Conservation (phyloP, 1,140 invertebrate species). For the Vanessa atalanta region DNA sequence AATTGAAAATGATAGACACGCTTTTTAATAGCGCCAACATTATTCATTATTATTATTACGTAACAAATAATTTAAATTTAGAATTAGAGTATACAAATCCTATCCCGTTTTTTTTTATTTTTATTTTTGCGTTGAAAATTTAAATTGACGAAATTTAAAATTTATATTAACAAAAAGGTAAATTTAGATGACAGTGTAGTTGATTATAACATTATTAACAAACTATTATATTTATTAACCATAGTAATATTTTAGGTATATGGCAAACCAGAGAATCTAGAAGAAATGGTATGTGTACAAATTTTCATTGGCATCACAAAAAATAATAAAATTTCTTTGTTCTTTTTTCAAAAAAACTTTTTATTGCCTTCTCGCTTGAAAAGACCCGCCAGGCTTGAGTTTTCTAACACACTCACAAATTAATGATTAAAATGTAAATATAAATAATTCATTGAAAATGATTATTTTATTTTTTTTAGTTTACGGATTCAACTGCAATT, state of each 20-base stretch:
- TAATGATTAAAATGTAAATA: not conserved
- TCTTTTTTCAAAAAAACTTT: not conserved
- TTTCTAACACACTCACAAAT: conserved; percentile 4
- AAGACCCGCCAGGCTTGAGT: not conserved
- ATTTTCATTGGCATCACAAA: conserved; percentile 1
- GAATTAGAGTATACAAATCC: too few relatives aligned
- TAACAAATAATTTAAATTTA: too few relatives aligned
- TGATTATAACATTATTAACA: not conserved
- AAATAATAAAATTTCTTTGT: not conserved
- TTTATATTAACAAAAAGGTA: not conserved
- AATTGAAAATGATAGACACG: too few relatives aligned
- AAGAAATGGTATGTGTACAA: conserved; percentile 3
- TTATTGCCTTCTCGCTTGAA: conserved; percentile 1
- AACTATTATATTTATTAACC: not conserved
- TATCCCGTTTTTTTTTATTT: too few relatives aligned
- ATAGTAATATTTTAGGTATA: conserved; percentile 14
- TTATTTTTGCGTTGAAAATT: not conserved
- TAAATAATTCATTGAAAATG: not conserved
- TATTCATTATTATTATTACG: too few relatives aligned
- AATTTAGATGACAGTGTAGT: not conserved
- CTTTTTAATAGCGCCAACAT: too few relatives aligned
- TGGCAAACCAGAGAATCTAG: conserved; percentile 5
- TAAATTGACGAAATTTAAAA: not conserved
- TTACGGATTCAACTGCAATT: not conserved
- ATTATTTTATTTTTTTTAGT: not conserved